phyloP scores from a whole-genome alignment of 2,888 invertebrate genomes.

The Perdita meconis region DNA sequence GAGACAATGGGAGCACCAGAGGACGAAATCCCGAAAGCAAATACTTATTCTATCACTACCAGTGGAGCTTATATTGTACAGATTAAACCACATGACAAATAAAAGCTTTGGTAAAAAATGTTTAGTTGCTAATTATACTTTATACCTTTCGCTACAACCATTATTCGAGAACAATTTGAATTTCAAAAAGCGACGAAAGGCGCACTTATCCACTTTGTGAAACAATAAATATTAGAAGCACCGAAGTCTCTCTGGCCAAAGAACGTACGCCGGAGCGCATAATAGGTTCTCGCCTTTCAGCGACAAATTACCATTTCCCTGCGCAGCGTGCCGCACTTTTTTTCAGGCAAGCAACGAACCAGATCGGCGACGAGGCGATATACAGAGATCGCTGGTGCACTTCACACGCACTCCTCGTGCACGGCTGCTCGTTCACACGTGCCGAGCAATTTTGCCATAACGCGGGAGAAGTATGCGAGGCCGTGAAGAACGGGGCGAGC shows the following conservation, averaged over 20 bases:
- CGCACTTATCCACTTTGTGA: too few species aligned
- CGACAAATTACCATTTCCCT: constrained; percentile 22
- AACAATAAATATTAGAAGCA: neutral
- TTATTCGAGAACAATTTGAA: too few species aligned
- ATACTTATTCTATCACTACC: too few species aligned
- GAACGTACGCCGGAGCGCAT: neutral
- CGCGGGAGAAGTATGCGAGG: constrained; percentile 39
- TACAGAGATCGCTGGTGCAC: constrained; percentile 8
- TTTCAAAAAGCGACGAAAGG: too few species aligned
- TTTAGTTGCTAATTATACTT: too few species aligned
- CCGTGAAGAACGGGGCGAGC: constrained; percentile 25
- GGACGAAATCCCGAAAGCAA: too few species aligned
- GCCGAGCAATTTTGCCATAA: constrained; percentile 48
- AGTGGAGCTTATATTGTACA: too few species aligned
- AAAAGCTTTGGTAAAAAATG: too few species aligned
- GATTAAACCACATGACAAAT: too few species aligned
- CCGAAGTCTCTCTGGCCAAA: neutral
- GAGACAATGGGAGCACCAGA: too few species aligned
- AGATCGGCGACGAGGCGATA: neutral
- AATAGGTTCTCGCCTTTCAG: neutral
- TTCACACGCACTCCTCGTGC: constrained; percentile 12
- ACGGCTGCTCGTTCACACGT: constrained; percentile 39
- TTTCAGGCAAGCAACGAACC: neutral
- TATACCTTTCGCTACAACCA: too few species aligned
- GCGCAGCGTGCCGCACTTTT: constrained; percentile 8